Conservation (phyloP, 2,113 vertebrate genomes). For the Dipodomys spectabilis region DNA sequence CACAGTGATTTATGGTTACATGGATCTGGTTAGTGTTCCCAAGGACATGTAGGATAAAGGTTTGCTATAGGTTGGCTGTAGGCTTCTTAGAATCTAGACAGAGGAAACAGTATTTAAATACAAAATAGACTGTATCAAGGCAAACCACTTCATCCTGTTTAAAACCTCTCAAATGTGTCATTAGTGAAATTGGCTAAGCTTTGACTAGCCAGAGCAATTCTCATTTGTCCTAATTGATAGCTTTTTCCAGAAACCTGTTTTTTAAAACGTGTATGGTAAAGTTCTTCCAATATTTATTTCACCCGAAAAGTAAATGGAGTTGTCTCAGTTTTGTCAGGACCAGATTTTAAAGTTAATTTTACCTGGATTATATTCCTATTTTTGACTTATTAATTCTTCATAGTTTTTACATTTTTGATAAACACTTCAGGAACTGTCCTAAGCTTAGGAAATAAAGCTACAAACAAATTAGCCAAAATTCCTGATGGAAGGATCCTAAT, state of each 20-base stretch:
- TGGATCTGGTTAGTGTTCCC: background rate
- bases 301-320: background rate
- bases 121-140: background rate
- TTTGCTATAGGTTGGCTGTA: background rate
- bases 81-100: background rate
- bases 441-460: background rate
- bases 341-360: conserved; percentile 7
- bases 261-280: background rate
- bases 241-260: background rate
- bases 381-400: background rate
- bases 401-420: background rate
- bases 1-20: background rate
- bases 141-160: background rate
- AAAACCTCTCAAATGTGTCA: background rate
- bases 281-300: background rate
- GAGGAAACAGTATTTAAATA: background rate
- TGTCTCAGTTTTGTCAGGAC: background rate
- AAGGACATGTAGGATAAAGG: background rate
- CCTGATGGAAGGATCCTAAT: background rate
- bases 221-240: background rate
- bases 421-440: background rate
- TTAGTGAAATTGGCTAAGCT: background rate
- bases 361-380: background rate
- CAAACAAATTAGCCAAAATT: background rate
- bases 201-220: background rate